phyloP scores from a whole-genome alignment of 2,797 vertebrate species.

The Prionace glauca region DNA sequence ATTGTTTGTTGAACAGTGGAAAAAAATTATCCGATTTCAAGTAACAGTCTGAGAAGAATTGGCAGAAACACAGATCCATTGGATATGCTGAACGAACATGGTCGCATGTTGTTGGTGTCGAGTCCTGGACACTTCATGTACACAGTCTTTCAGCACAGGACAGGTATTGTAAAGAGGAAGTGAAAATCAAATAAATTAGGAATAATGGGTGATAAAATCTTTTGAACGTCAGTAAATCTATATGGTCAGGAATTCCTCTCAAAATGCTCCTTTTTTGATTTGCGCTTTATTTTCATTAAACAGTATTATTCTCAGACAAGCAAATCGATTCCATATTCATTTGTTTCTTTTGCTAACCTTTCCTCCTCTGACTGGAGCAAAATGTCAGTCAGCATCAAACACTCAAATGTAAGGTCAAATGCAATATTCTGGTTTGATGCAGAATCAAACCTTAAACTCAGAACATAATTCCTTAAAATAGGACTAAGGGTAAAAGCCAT shows the following conservation, averaged over 20 bases:
- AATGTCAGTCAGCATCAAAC: too few relatives aligned
- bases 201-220: not conserved
- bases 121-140: not conserved
- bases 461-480: too few relatives aligned
- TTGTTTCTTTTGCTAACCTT: not conserved
- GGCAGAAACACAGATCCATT: not conserved
- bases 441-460: too few relatives aligned
- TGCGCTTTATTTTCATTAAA: not conserved
- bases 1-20: not conserved
- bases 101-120: too few relatives aligned
- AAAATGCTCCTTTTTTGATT: not conserved
- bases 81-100: not conserved
- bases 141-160: not conserved
- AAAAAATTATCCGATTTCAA: not conserved
- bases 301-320: not conserved
- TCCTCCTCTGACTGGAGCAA: not conserved
- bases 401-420: too few relatives aligned
- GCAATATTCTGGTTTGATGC: too few relatives aligned
- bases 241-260: not conserved
- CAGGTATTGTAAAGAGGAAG: not conserved
- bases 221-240: not conserved
- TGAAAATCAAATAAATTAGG: not conserved
- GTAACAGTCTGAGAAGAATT: not conserved
- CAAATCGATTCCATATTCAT: not conserved
- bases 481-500: too few relatives aligned